Conservation (phyloP, 2,888 invertebrate species). For the Mechanitis mazaeus region DNA sequence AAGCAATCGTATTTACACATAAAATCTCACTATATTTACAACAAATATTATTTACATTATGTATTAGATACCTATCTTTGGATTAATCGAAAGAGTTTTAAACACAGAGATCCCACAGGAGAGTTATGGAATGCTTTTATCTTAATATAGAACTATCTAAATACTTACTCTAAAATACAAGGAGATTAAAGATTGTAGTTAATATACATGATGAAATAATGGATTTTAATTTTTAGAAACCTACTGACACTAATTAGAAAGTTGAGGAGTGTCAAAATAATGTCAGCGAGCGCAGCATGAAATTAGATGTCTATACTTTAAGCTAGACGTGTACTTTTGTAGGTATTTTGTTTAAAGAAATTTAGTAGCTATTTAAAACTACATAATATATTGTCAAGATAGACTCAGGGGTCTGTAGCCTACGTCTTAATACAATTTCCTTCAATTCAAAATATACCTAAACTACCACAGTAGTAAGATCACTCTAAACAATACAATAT, state of each 20-base stretch:
- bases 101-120: slow-evolving; percentile 74
- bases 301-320: slow-evolving; percentile 15
- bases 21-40: slow-evolving; percentile 44
- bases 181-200: slow-evolving; percentile 44
- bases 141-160: slow-evolving; percentile 71
- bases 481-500: slow-evolving; percentile 4
- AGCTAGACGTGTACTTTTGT: slow-evolving; percentile 31
- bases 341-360: slow-evolving; percentile 35
- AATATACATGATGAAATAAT: slow-evolving; percentile 14
- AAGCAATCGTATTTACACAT: slow-evolving; percentile 64
- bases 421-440: slow-evolving; percentile 29
- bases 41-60: slow-evolving; percentile 49
- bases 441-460: slow-evolving; percentile 3
- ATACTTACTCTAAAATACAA: slow-evolving; percentile 53
- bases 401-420: slow-evolving; percentile 31
- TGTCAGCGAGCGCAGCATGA: slow-evolving; percentile 16
- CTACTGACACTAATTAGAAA: slow-evolving; percentile 25
- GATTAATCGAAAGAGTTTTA: slow-evolving; percentile 67
- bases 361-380: slow-evolving; percentile 3
- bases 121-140: slow-evolving; percentile 72
- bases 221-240: slow-evolving; percentile 15
- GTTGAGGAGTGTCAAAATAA: slow-evolving; percentile 17
- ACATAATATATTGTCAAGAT: slow-evolving; percentile 36
- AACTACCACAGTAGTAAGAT: slow-evolving; percentile 4
- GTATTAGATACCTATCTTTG: slow-evolving; percentile 52